Percentiles rank a stretch among this genome's conserved stretches.
phyloP scores from a whole-genome alignment of 2,113 vertebrate species.

The Phoxinus phoxinus region DNA sequence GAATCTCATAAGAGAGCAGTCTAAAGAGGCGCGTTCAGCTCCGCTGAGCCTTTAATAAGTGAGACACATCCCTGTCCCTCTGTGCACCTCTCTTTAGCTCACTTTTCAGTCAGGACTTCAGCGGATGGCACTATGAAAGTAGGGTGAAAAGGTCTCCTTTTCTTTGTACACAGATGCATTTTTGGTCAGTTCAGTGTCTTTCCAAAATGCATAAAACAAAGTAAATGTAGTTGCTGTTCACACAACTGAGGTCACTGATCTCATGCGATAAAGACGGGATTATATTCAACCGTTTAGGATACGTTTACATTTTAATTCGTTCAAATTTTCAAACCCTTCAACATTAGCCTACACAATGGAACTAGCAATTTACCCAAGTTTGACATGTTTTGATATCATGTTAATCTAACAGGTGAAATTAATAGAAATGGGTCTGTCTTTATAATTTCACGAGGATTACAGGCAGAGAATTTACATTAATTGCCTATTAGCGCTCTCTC shows the following conservation, averaged over 20 bases:
- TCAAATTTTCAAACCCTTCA: background rate
- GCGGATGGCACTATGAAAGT: slow-evolving; percentile 18
- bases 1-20: slow-evolving; percentile 50
- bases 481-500: background rate
- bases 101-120: slow-evolving; percentile 25
- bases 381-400: background rate
- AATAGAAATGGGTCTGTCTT: background rate
- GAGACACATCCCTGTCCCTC: slow-evolving; percentile 43
- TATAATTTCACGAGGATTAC: background rate
- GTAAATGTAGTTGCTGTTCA: background rate
- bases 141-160: background rate
- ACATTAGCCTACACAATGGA: background rate
- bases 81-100: slow-evolving; percentile 10
- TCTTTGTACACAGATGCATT: slow-evolving; percentile 36
- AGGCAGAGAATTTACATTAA: background rate
- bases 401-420: background rate
- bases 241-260: background rate
- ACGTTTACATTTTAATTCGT: background rate
- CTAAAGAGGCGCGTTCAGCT: slow-evolving; percentile 58
- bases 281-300: background rate
- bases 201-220: slow-evolving; percentile 12
- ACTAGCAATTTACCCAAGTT: background rate
- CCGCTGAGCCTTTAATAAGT: slow-evolving; percentile 60
- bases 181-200: slow-evolving; percentile 23
- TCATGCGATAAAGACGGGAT: background rate